These are phyloP conservation scores for Epirrhoe alternata DNA, from an alignment of 2,888 invertebrate species.

Conservation along the genomic window DNA sequence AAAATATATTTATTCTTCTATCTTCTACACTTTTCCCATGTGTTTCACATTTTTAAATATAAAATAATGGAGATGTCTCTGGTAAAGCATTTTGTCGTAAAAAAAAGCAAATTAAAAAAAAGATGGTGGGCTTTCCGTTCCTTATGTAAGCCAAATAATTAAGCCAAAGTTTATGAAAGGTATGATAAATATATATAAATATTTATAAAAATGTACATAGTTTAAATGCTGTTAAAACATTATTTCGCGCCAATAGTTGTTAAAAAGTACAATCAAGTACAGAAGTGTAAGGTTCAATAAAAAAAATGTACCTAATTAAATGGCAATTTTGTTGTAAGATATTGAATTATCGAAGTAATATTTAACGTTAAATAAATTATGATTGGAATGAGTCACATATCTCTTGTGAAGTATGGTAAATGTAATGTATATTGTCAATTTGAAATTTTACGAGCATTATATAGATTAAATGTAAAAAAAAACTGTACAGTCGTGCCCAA, in stretches of 20 bases:
- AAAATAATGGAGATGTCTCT: constrained; percentile 41
- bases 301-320: constrained; percentile 28
- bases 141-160: constrained; percentile 74
- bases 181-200: constrained; percentile 45
- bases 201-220: constrained; percentile 45
- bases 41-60: constrained; percentile 45
- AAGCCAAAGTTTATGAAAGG: constrained; percentile 75
- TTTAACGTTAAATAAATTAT: constrained; percentile 47
- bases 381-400: constrained; percentile 66
- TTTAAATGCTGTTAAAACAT: constrained; percentile 48
- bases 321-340: constrained; percentile 31
- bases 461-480: constrained; percentile 41
- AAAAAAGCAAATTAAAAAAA: constrained; percentile 37
- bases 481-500: constrained; percentile 69
- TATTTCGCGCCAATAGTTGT: constrained; percentile 56
- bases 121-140: constrained; percentile 51
- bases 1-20: constrained; percentile 52
- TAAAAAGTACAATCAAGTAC: constrained; percentile 67
- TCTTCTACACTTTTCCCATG: constrained; percentile 48
- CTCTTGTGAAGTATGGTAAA: constrained; percentile 53
- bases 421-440: constrained; percentile 57
- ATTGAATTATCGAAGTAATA: constrained; percentile 38
- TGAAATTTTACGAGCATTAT: constrained; percentile 51
- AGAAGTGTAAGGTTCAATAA: constrained; percentile 59
- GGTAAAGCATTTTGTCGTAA: constrained; percentile 61